These are phyloP conservation scores for Hippoglossus hippoglossus DNA, from an alignment of 2,797 vertebrate genomes.

Conservation along the genomic window DNA sequence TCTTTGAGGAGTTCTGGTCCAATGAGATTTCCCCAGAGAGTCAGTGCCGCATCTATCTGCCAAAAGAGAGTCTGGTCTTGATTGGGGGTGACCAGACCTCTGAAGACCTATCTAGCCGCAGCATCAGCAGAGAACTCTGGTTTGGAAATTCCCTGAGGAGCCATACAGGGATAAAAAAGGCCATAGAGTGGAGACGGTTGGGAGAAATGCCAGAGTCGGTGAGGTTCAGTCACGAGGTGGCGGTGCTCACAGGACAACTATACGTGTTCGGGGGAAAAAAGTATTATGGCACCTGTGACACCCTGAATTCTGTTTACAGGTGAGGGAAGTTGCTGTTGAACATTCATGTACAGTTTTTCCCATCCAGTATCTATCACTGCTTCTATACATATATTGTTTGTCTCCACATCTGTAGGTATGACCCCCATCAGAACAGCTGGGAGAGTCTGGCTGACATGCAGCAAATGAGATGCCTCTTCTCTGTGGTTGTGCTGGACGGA, in stretches of 20 bases:
- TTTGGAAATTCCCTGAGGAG: constrained; percentile 89
- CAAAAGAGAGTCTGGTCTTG: constrained; percentile 87
- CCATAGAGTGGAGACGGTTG: constrained; percentile 87
- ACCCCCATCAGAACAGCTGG: constrained; percentile 77
- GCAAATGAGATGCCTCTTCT: constrained; percentile 76
- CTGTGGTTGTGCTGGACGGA: constrained; percentile 64
- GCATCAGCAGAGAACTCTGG: constrained; percentile 87
- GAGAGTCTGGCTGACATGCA: constrained; percentile 78
- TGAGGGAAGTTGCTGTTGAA: constrained; percentile 47
- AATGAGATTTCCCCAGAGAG: constrained; percentile 50
- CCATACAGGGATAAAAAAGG: constrained; percentile 82
- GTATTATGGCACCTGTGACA: constrained; percentile 86
- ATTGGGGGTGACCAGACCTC: constrained; percentile 87
- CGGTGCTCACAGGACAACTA: constrained; percentile 81
- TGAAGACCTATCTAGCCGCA: constrained; percentile 79
- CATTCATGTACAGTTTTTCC: neutral
- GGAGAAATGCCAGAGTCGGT: constrained; percentile 84
- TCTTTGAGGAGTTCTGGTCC: constrained; percentile 75
- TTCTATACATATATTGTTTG: neutral
- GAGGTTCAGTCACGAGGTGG: constrained; percentile 85
- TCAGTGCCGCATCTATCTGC: constrained; percentile 81
- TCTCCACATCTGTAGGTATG: constrained; percentile 69
- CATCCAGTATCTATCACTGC: neutral
- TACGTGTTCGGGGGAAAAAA: constrained; percentile 92
- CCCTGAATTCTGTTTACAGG: constrained; percentile 89